Evolutionary conservation across 2,113 vertebrate genomes (phyloP), one percentile per base, ranked within the genome.

Genomic region (Agapornis roseicollis): DNA sequence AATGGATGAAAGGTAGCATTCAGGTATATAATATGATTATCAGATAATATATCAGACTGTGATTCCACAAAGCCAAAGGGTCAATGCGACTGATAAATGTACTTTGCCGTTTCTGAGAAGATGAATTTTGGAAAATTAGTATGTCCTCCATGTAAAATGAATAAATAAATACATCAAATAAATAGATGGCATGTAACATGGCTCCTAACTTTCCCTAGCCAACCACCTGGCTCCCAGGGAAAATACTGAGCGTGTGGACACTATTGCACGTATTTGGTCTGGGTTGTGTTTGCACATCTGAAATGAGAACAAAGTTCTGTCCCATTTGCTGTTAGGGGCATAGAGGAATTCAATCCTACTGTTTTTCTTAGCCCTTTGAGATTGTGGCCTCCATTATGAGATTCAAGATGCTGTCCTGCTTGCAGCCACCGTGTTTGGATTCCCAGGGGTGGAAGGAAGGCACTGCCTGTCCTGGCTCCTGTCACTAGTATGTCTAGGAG

Each of bases 11-110:
- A 97, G 80, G 70, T 76, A 96, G 85, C 44, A 9, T 76, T 90
- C 89, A 96, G 85, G 80, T 97, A 91, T 91, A 60, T 97, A 96
- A 96, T 96, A 73, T 95, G 89, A 97, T 96, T 97, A 96, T 93
- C 96, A 94, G 93, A 73, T 95, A 94, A 96, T 94, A 61, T 53
- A 96, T 95, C 72, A 85, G 69, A 61, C 37, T 79, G 55, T 5
- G 88, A 81, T 83, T 97, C 92, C 71, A 93, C 74, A 96, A 96
- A 98, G 83, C 83, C 94, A 87, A 65, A 97, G 79, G 82, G 74
- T 96, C 96, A 98, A 94, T 66, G 91, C 83, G 29, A 44, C 85
- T 94, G 69, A 27, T 96, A 98, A 97, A 97, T 93, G 28, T 60
- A 87, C 96, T 97, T 97, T 23, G 3, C 81, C 73, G 78, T 73